Evolutionary conservation across 2,888 invertebrate species (phyloP).

Genomic region (Scaptodrosophila latifasciaeformis): DNA sequence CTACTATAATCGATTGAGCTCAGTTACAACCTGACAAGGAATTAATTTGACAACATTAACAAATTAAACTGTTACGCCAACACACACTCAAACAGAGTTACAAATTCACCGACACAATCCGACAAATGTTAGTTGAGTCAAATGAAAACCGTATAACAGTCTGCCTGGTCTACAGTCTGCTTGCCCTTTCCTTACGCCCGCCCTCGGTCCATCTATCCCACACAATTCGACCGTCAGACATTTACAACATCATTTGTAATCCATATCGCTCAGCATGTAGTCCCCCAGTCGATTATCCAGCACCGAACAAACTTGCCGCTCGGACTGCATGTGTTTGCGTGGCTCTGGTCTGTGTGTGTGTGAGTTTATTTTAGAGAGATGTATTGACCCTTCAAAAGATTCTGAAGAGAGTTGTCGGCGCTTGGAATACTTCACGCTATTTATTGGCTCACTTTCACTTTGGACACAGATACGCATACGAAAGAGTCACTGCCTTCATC

Average conservation of each 20-base stretch:
- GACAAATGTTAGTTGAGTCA: constrained; percentile 12
- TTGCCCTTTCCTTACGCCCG: constrained; percentile 16
- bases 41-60: constrained; percentile 73
- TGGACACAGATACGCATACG: constrained; percentile 17
- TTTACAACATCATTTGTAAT: constrained; percentile 72
- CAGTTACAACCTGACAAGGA: constrained; percentile 48
- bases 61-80: constrained; percentile 71
- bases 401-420: constrained; percentile 38
- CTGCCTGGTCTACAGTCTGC: constrained; percentile 7
- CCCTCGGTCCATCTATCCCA: constrained; percentile 22
- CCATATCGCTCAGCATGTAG: constrained; percentile 66
- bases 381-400: constrained; percentile 68
- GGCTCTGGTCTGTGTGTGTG: constrained; percentile 22
- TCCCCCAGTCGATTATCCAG: constrained; percentile 37
- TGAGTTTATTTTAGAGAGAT: constrained; percentile 44
- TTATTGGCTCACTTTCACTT: constrained; percentile 69
- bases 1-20: constrained; percentile 29
- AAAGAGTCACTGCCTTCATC: not conserved
- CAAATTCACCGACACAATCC: constrained; percentile 22
- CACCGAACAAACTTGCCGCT: not conserved
- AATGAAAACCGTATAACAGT: constrained; percentile 29
- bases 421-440: constrained; percentile 60
- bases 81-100: constrained; percentile 28
- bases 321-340: constrained; percentile 4
- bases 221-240: constrained; percentile 40